Evolutionary conservation across 2,888 invertebrate genomes (phyloP), one percentile per base, ranked within the genome.

Genomic region (Tenthredo mesomela): DNA sequence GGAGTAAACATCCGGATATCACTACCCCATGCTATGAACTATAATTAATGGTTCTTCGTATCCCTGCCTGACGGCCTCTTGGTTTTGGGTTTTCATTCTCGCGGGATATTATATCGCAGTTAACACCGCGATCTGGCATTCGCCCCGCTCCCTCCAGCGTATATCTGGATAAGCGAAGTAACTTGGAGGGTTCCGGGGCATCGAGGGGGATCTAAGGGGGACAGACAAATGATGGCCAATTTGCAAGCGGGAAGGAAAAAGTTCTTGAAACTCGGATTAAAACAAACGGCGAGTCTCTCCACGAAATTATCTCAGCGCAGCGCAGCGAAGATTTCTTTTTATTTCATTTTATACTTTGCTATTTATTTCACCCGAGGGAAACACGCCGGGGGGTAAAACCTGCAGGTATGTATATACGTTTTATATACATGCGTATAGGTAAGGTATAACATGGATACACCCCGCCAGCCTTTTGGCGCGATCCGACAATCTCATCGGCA

Each of bases 261-360:
- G 88, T 92, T 89, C 89, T 91, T 90, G 89, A 92, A 92, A 92
- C 90, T 91, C 90, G 89, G 91, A 92, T 92, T 91, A 91, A 91
- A 92, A 91, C 89, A 90, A 90, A 88, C 88, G 88, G 87, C 86
- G 85, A 73, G 86, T 83, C 86, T 84, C 86, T 84, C 84, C 78
- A 73, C 86, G 84, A 89, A 90, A 91, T 90, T 90, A 91, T 91
- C 88, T 50, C 86, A 83, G 85, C 86, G 87, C 29, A 33, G 2
- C 29, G 29, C 85, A 84, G 73, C 58, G 86, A 80, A 50, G 67
- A 82, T 67, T 82, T 82, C 50, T 82, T 82, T 82, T 82, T 82
- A 82, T 82, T 82, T 70, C 82, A 82, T 82, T 82, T 82, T 82
- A 67, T 82, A 82, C 82, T 82, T 67, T 67, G 47, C 47, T 82